Evolutionary conservation across 2,797 vertebrate genomes (phyloP).

Genomic region (Oreonectes daqikongensis): DNA sequence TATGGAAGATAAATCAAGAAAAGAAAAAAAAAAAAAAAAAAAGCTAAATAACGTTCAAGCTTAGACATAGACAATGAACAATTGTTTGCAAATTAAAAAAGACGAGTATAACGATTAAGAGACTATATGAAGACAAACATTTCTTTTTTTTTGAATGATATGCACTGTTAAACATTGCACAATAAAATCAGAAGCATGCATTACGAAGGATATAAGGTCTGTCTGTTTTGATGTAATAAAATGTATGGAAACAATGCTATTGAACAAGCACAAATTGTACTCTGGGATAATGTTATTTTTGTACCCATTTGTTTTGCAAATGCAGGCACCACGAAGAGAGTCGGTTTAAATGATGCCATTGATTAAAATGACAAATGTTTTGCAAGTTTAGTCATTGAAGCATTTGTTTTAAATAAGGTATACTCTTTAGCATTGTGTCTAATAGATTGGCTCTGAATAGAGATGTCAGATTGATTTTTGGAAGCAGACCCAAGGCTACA

Average conservation of each 20-base stretch:
- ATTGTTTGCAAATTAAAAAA: too few species aligned
- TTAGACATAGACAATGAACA: too few species aligned
- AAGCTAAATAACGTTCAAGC: too few species aligned
- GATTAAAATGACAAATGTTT: slow-evolving; percentile 1
- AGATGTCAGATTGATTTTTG: slow-evolving; percentile 12
- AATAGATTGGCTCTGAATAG: slow-evolving; percentile 5
- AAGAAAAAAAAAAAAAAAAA: too few species aligned
- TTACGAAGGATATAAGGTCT: background rate
- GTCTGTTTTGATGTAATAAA: background rate
- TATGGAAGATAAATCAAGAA: too few species aligned
- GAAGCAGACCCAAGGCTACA: slow-evolving; percentile 9
- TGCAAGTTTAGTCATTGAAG: background rate
- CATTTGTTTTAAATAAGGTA: background rate
- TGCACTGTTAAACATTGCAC: background rate
- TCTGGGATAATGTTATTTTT: background rate
- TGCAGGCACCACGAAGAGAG: background rate
- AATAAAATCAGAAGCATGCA: background rate
- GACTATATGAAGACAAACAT: too few species aligned
- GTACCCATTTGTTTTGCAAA: slow-evolving; percentile 11
- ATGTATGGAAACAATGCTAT: background rate
- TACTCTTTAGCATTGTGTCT: slow-evolving; percentile 10
- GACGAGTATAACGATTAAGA: too few species aligned
- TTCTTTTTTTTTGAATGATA: too few species aligned
- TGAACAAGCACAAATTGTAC: background rate
- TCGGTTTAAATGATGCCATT: background rate